Evolutionary conservation across 2,797 vertebrate species (phyloP), one percentile per base, ranked within the genome.

Genomic region (Sternotherus odoratus): DNA sequence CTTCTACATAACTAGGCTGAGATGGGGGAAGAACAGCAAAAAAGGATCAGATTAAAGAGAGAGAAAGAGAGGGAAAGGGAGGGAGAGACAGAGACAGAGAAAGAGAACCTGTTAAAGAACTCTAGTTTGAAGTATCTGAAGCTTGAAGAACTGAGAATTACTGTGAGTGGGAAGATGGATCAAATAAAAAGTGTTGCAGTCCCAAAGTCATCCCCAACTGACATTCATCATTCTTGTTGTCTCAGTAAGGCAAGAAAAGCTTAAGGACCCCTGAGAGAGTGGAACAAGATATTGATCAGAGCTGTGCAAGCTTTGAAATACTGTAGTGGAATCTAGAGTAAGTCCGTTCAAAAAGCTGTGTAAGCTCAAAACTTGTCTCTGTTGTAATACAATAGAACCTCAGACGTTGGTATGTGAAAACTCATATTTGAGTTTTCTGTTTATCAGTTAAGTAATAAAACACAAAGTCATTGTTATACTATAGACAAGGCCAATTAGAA

Each of bases 271-370:
- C 60, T 87, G 43, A 57, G 21, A 91, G 24, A 88, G 24, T 24
- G 83, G 63, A 94, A 89, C 51, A 92, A 93, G 88, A 60, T 94
- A 97, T 96, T 80, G 93, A 96, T 96, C 89, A 88, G 85, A 83
- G 13, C 12, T 89, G 56, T 69, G 50, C 66, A 79, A 90, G 43
- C 56, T 91, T 50, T 85, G 74, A 93, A 92, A 74, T 93, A 54
- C 74, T 66, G 5, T 69, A 69, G 75, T 66, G 49, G 60, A 88
- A 78, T 79, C 53, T 79, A 49, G 16, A 88, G 3, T 53, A 91
- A 88, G 75, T 89, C 17, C 26, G 94, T 93, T 91, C 72, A 93
- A 95, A 95, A 49, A 90, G 63, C 54, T 87, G 21, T 53, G 57
- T 91, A 88, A 95, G 81, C 72, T 90, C 46, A 92, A 94, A 96